phyloP scores from a whole-genome alignment of 2,797 vertebrate species.

The Eidolon dupreanum region DNA sequence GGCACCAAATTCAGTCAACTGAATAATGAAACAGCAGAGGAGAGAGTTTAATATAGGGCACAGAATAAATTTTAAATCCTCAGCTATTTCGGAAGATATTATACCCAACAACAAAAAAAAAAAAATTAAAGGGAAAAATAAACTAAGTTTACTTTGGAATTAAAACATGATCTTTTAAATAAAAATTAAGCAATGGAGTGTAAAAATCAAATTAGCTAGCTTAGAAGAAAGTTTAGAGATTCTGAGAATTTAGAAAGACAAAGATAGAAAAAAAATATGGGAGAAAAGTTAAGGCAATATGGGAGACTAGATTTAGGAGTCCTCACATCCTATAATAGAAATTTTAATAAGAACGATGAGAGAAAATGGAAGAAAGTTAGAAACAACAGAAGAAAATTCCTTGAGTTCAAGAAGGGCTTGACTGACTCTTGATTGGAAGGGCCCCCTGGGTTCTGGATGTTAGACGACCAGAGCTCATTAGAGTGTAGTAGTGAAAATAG shows the following conservation, averaged over 20 bases:
- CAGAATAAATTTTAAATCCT: slow-evolving; percentile 29
- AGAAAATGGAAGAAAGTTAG: slow-evolving; percentile 15
- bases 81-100: background rate
- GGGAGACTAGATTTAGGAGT: background rate
- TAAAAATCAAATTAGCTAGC: background rate
- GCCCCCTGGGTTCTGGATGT: background rate
- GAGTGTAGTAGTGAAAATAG: background rate
- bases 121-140: slow-evolving; percentile 10
- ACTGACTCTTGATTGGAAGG: background rate
- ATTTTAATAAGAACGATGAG: slow-evolving; percentile 12
- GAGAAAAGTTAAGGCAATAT: background rate
- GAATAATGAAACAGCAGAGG: slow-evolving; percentile 39
- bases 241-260: slow-evolving; percentile 42
- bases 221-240: slow-evolving; percentile 27
- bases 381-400: background rate
- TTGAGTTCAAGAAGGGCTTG: background rate
- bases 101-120: background rate
- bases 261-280: background rate
- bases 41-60: background rate
- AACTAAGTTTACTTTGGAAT: slow-evolving; percentile 19
- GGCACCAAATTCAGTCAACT: background rate
- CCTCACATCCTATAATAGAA: background rate
- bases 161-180: slow-evolving; percentile 22
- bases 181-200: background rate
- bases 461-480: background rate